Evolutionary conservation across 2,888 invertebrate genomes (phyloP).

Genomic region (Athetis lepigone): DNA sequence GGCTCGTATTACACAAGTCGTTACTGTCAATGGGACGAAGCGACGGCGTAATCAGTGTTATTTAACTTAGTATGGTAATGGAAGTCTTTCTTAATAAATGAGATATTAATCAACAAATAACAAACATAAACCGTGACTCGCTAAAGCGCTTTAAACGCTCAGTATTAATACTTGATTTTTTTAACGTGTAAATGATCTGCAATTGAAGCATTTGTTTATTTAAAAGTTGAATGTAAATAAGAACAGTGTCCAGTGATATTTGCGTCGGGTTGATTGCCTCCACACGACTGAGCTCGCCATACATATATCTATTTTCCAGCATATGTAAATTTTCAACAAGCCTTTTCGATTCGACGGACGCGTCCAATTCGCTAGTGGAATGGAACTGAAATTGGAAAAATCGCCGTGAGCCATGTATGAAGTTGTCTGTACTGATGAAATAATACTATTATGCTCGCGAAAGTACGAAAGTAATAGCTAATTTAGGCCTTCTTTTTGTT

Average conservation of each 20-base stretch:
- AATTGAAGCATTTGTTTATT: constrained; percentile 75
- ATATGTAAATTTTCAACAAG: constrained; percentile 88
- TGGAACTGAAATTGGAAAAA: constrained; percentile 86
- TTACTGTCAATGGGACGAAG: constrained; percentile 68
- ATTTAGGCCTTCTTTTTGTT: neutral
- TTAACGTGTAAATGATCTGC: constrained; percentile 62
- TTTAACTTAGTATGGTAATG: constrained; percentile 56
- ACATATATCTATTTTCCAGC: constrained; percentile 78
- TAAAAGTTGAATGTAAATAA: constrained; percentile 77
- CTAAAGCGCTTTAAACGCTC: neutral
- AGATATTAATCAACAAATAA: constrained; percentile 39
- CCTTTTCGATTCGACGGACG: constrained; percentile 85
- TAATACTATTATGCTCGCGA: constrained; percentile 46
- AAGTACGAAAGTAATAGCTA: neutral
- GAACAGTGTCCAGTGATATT: constrained; percentile 74
- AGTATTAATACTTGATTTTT: constrained; percentile 52
- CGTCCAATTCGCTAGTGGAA: constrained; percentile 84
- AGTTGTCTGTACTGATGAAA: constrained; percentile 60
- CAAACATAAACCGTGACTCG: constrained; percentile 17
- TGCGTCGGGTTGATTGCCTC: constrained; percentile 84
- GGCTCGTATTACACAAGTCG: constrained; percentile 75
- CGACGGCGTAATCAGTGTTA: constrained; percentile 59
- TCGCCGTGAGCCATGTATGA: constrained; percentile 73
- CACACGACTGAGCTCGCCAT: constrained; percentile 71
- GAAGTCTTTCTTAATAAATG: constrained; percentile 33